Evolutionary conservation across 2,113 vertebrate species (phyloP).

Genomic region (Megaceryle maxima): DNA sequence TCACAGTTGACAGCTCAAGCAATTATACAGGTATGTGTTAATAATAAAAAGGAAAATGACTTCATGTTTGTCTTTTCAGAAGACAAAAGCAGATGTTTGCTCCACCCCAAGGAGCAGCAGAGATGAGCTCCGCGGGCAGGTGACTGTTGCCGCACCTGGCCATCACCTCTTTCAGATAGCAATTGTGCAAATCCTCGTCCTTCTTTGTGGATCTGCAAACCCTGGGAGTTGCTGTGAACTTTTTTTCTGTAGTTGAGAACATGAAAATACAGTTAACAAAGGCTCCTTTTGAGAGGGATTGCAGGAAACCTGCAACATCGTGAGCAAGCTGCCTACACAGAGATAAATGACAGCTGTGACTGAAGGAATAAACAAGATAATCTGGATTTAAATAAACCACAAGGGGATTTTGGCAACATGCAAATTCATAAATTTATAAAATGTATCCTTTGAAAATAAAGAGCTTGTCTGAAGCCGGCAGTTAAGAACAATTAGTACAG

Average conservation of each 20-base stretch:
- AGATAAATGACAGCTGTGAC: slow-evolving; percentile 73
- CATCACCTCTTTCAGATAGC: not conserved
- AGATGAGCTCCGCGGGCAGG: not conserved
- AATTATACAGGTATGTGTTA: slow-evolving; percentile 70
- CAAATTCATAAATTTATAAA: slow-evolving; percentile 65
- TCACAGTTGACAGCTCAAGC: slow-evolving; percentile 74
- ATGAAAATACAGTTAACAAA: slow-evolving; percentile 36
- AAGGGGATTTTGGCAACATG: slow-evolving; percentile 69
- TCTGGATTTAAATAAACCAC: slow-evolving; percentile 73
- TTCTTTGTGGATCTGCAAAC: not conserved
- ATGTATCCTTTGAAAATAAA: slow-evolving; percentile 69
- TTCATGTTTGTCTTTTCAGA: slow-evolving; percentile 50
- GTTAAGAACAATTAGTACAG: slow-evolving; percentile 44
- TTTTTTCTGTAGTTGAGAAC: not conserved
- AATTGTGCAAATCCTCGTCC: not conserved
- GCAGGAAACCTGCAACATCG: slow-evolving; percentile 51
- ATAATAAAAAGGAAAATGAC: slow-evolving; percentile 63
- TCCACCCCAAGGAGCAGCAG: not conserved
- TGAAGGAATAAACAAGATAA: slow-evolving; percentile 78
- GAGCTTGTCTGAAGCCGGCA: slow-evolving; percentile 65
- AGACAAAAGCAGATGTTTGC: slow-evolving; percentile 68
- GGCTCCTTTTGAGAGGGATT: slow-evolving; percentile 38
- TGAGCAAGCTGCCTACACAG: slow-evolving; percentile 59
- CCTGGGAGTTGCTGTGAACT: not conserved
- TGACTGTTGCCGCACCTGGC: not conserved